These are phyloP conservation scores for Bursaphelenchus mucronatus DNA, from an alignment of 1,140 invertebrate species.

Conservation along the genomic window DNA sequence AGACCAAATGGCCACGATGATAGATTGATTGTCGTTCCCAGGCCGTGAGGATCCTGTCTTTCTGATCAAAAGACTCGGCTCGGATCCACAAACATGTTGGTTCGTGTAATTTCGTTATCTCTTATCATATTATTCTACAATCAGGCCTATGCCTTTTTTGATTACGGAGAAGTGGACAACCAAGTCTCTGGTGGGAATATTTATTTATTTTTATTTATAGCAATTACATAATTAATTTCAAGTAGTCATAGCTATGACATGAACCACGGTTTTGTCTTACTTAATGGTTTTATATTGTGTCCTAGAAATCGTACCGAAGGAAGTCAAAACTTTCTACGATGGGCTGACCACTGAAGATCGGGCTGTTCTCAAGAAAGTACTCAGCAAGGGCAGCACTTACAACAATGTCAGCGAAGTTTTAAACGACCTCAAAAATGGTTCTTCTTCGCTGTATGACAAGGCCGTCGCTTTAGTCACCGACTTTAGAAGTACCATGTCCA, in stretches of 20 bases:
- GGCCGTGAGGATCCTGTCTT: too few species aligned
- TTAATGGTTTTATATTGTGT: constrained; percentile 15
- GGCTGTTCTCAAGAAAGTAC: constrained; percentile 37
- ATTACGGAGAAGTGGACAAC: constrained; percentile 10
- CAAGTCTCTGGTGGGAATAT: constrained; percentile 18
- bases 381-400: constrained; percentile 35
- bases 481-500: constrained; percentile 32
- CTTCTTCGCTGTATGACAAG: constrained; percentile 39
- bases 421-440: constrained; percentile 37
- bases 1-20: too few species aligned
- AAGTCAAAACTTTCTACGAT: constrained; percentile 40
- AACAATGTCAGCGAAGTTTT: constrained; percentile 21
- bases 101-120: background rate
- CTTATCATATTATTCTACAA: background rate
- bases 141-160: constrained; percentile 8
- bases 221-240: background rate
- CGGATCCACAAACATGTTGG: too few species aligned
- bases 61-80: too few species aligned
- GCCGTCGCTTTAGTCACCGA: constrained; percentile 41
- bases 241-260: background rate
- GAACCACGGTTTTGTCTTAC: background rate
- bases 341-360: constrained; percentile 36
- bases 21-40: too few species aligned
- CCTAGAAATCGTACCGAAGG: constrained; percentile 37
- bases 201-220: background rate